Evolutionary conservation across 2,113 vertebrate genomes (phyloP), one percentile per base, ranked within the genome.

Genomic region (Malurus cyaneus): DNA sequence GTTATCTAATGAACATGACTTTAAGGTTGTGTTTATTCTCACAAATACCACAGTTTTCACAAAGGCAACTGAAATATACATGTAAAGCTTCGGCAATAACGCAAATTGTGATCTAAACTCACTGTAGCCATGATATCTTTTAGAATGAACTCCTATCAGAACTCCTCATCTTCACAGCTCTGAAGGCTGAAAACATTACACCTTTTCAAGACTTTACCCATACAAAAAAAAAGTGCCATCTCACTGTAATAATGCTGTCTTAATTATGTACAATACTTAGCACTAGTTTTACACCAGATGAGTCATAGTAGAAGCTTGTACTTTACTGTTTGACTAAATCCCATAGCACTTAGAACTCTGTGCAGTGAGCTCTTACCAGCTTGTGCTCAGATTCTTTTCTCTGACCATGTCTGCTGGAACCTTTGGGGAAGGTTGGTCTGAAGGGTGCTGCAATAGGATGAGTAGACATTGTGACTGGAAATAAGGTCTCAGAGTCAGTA

Each of bases 251-350:
- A 97, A 94, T 96, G 86, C 89, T 95, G 82, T 95, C 93, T 96
- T 97, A 94, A 95, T 96, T 96, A 95, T 95, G 93, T 72, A 94
- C 94, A 94, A 94, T 94, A 91, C 94, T 94, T 96, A 94, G 89
- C 95, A 87, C 83, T 86, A 76, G 94, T 67, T 97, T 94, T 96
- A 81, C 92, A 96, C 69, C 46, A 93, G 77, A 96, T 97, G 96
- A 97, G 80, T 97, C 96, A 97, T 16, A 79, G 88, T 39, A 96
- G 91, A 93, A 95, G 69, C 86, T 76, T 93, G 91, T 87, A 81
- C 92, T 95, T 95, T 67, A 76, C 93, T 89, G 83, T 91, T 97
- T 92, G 83, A 72, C 83, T 97, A 79, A 96, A 93, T 76, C 65
- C 57, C 80, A 84, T 36, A 67, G 70, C 61, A 69, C 69, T 89